phyloP scores from a whole-genome alignment of 2,888 invertebrate species.

The Trissolcus brochymenae region DNA sequence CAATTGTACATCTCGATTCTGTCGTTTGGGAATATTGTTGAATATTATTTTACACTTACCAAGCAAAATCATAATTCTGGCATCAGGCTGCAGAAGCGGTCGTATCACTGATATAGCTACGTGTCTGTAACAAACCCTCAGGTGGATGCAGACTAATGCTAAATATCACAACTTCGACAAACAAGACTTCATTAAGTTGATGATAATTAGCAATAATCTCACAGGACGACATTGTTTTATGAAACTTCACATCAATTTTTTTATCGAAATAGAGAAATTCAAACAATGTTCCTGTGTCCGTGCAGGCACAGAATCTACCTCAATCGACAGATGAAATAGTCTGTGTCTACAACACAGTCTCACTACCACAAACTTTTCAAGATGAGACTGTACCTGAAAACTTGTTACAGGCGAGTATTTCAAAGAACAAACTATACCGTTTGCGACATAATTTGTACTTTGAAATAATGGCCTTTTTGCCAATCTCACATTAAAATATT shows the following conservation, averaged over 20 bases:
- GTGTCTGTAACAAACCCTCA: slow-evolving; percentile 82
- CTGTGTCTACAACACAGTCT: slow-evolving; percentile 78
- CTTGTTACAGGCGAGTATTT: slow-evolving; percentile 76
- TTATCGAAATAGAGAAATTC: neutral
- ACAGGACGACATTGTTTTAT: slow-evolving; percentile 68
- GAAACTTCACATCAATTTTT: neutral
- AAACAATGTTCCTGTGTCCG: slow-evolving; percentile 72
- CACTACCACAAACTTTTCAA: slow-evolving; percentile 50
- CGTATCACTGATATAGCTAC: slow-evolving; percentile 74
- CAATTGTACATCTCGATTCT: neutral
- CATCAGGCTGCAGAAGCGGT: slow-evolving; percentile 73
- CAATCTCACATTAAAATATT: too few species aligned
- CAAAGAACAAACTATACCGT: too few species aligned
- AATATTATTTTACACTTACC: slow-evolving; percentile 65
- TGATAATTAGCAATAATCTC: slow-evolving; percentile 74
- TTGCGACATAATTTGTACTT: too few species aligned
- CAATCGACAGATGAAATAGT: slow-evolving; percentile 77
- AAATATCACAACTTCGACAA: slow-evolving; percentile 70
- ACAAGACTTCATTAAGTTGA: slow-evolving; percentile 51
- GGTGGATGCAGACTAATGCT: slow-evolving; percentile 77
- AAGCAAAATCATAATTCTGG: slow-evolving; percentile 65
- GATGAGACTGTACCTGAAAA: slow-evolving; percentile 79
- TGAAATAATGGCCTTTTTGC: too few species aligned
- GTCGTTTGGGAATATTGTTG: slow-evolving; percentile 34
- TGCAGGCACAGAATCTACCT: slow-evolving; percentile 80